Evolutionary conservation across 2,113 vertebrate genomes (phyloP).

Genomic region (Cryptotis parvus): DNA sequence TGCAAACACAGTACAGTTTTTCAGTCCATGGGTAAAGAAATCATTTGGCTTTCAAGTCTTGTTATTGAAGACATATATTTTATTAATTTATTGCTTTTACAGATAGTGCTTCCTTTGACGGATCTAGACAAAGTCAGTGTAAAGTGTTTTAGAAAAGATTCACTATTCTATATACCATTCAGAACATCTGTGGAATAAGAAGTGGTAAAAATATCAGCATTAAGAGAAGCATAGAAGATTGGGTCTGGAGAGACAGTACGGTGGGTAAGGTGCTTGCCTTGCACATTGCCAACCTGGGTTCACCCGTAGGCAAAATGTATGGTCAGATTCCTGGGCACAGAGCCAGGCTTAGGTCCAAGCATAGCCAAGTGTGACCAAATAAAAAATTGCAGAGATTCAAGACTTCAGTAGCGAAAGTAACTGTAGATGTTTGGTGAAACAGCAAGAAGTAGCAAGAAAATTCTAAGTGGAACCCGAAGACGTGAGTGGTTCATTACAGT

Average conservation of each 20-base stretch:
- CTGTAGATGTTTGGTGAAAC: neutral
- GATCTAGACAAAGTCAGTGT: neutral
- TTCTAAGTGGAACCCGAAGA: neutral
- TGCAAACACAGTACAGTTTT: neutral
- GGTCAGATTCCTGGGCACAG: no score
- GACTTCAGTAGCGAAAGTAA: neutral
- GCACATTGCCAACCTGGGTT: no score
- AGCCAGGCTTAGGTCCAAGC: no score
- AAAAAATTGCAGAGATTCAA: neutral
- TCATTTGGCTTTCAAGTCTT: neutral
- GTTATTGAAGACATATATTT: neutral
- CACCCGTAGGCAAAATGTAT: no score
- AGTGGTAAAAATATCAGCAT: neutral
- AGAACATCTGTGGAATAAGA: neutral
- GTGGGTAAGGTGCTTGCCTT: no score
- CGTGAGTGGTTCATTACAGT: neutral
- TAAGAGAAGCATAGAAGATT: neutral
- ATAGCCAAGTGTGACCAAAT: no score
- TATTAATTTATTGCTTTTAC: neutral
- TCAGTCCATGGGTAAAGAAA: neutral
- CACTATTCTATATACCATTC: neutral
- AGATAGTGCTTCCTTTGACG: neutral
- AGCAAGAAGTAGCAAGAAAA: neutral
- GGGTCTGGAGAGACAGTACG: no score
- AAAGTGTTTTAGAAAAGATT: neutral